Evolutionary conservation across 2,888 invertebrate genomes (phyloP), one percentile per base, ranked within the genome.

Genomic region (Caradrina clavipalpis): DNA sequence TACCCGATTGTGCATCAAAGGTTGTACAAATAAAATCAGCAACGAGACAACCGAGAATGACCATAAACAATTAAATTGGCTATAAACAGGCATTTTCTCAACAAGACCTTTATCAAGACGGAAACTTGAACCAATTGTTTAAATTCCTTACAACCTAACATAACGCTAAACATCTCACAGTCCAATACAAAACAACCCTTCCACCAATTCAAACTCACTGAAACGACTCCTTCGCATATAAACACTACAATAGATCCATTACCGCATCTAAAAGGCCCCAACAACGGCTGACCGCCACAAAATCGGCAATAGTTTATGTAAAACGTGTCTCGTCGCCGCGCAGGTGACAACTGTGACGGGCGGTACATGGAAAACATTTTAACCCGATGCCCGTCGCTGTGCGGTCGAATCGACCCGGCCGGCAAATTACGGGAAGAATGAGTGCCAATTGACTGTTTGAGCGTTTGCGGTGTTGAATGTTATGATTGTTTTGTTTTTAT

Each of bases 321-420:
- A 78, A 76, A 75, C 72, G 81, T 69, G 75, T 80, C 75, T 80
- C 77, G 78, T 75, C 73, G 62, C 75, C 63, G 65, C 76, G 78
- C 89, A 91, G 88, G 90, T 91, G 92, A 88, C 90, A 84, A 85
- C 83, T 83, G 76, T 87, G 87, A 88, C 88, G 86, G 80, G 31
- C n/a, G 77, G 82, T 83, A 95, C 95, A 95, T 82, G 93, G 89
- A 92, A 95, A 95, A 88, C 92, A 90, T 95, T 95, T 95, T 94
- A 95, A 92, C 93, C 90, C 91, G 82, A 80, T 84, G 83, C 39
- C 55, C 84, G 84, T 73, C 74, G 84, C 82, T 77, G 76, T 90
- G 91, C 86, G 94, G 92, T 90, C 90, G 61, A 79, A 80, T 71
- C 84, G 86, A 86, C 80, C 84, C 78, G 73, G 60, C 55, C 60